A percentile compares a stretch with the other conserved stretches of the same genome.
Conservation (phyloP, 2,888 invertebrate species). For the Trypoxylon attenuatum region DNA sequence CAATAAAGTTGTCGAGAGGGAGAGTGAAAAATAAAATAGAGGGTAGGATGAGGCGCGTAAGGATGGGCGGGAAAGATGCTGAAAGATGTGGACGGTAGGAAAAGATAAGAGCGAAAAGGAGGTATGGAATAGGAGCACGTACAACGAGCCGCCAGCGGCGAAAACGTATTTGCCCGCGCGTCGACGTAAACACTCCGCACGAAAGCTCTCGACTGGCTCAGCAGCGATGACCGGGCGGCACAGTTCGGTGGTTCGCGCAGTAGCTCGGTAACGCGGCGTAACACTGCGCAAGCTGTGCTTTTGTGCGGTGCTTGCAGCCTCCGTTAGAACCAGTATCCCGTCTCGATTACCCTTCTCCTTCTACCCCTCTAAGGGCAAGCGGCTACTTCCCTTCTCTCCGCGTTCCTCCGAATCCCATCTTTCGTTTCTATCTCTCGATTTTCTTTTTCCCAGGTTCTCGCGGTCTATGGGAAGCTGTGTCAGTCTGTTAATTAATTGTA, state of each 20-base stretch:
- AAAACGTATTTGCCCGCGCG: slow-evolving; percentile 48
- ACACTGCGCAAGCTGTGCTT: slow-evolving; percentile 58
- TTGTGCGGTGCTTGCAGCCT: slow-evolving; percentile 47
- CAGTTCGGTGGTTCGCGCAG: slow-evolving; percentile 53
- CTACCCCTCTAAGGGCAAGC: background rate
- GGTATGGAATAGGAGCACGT: background rate
- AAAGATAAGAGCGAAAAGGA: slow-evolving; percentile 1
- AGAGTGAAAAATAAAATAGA: too few species aligned
- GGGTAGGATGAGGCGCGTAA: too few species aligned
- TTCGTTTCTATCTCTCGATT: slow-evolving; percentile 10
- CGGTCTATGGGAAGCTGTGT: too few species aligned
- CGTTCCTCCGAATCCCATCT: slow-evolving; percentile 5
- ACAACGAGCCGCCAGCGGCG: slow-evolving; percentile 4
- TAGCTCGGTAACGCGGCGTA: slow-evolving; percentile 53
- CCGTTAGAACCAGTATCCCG: slow-evolving; percentile 10
- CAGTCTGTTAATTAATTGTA: too few species aligned
- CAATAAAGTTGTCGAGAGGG: too few species aligned
- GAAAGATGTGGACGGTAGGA: slow-evolving; percentile 4
- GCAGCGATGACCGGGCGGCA: slow-evolving; percentile 54
- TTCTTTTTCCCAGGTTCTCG: background rate
- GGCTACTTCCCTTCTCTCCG: background rate
- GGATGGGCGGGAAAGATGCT: background rate
- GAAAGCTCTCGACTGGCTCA: slow-evolving; percentile 55
- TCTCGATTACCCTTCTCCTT: background rate
- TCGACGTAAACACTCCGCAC: slow-evolving; percentile 57